Conservation (phyloP, 1,140 invertebrate species). For the Cyclina sinensis region DNA sequence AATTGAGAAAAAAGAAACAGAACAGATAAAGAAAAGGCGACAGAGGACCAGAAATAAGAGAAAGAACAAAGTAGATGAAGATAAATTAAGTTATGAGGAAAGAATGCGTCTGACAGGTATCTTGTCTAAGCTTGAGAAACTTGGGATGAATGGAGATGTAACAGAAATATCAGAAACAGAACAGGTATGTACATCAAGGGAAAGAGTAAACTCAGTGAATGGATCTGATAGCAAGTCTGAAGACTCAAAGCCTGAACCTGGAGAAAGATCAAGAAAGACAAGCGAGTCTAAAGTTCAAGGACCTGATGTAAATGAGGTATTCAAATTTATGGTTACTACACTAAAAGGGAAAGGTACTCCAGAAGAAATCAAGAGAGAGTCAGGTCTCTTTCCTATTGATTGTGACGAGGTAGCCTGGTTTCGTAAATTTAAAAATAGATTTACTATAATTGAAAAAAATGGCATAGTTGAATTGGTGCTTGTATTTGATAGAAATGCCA, state of each 20-base stretch:
- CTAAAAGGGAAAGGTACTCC: constrained; percentile 40
- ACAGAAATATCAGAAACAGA: background rate
- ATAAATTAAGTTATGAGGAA: background rate
- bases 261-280: background rate
- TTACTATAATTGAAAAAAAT: constrained; percentile 46
- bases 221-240: background rate
- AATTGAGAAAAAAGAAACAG: background rate
- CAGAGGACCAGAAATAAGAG: background rate
- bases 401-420: constrained; percentile 18
- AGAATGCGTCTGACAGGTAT: background rate
- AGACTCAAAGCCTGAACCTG: background rate
- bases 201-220: background rate
- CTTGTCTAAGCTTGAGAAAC: background rate
- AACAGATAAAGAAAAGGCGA: background rate
- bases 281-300: background rate
- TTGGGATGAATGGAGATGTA: background rate
- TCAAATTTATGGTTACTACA: constrained; percentile 41
- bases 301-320: constrained; percentile 51
- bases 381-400: constrained; percentile 30
- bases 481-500: constrained; percentile 25
- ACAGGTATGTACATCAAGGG: too few species aligned
- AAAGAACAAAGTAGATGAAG: constrained; percentile 1
- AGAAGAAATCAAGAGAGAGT: constrained; percentile 44
- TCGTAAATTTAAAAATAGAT: constrained; percentile 18
- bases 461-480: background rate